Evolutionary conservation across 1,140 invertebrate species (phyloP), one percentile per base, ranked within the genome.

Genomic region (Danaus melanippus): DNA sequence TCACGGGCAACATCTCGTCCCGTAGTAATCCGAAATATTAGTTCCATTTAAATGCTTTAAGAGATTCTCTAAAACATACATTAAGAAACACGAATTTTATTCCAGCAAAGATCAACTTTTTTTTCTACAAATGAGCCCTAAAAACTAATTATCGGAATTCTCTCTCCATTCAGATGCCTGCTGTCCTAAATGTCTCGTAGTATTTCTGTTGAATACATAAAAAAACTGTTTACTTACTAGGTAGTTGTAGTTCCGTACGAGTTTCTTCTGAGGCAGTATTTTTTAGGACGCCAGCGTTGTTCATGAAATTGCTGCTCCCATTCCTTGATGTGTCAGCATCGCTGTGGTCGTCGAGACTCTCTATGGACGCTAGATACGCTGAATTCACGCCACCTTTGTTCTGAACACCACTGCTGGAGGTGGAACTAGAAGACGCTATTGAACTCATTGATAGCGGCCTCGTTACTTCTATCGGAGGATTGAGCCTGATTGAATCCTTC

Each of bases 391-490:
- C 84, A 46, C 88, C 86, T 67, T 87, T 79, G 68, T 89, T 87
- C 59, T 88, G 89, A 17, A 89, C 89, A 10, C 89, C 89, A 59
- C 88, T 89, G 58, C 89, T 89, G 3, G 89, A 90, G 11, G 93
- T 94, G 1, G 92, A 93, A 44, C 91, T 93, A 10, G 93, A 94
- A 2, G 94, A 95, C 2, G 92, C 91, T 51, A 93, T 94, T 45
- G 93, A 95, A 80, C 93, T 95, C 68, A 94, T 93, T 42, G 94
- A 95, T 12, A 94, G 74, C n/a, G 93, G 93, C 60, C 93, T 79
- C 6, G 78, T 70, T 0, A 87, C 86, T 72, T 82, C 83, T 10
- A 79, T 43, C 0, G 82, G 70, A 11, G 83, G 73, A 62, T 83
- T 81, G 10, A 86, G 53, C 52, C 75, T 74, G 10, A 59, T 61